Percentiles rank a stretch among this genome's conserved stretches.
Conservation (phyloP, 2,888 invertebrate species). For the Rotaria magnacalcarata region DNA sequence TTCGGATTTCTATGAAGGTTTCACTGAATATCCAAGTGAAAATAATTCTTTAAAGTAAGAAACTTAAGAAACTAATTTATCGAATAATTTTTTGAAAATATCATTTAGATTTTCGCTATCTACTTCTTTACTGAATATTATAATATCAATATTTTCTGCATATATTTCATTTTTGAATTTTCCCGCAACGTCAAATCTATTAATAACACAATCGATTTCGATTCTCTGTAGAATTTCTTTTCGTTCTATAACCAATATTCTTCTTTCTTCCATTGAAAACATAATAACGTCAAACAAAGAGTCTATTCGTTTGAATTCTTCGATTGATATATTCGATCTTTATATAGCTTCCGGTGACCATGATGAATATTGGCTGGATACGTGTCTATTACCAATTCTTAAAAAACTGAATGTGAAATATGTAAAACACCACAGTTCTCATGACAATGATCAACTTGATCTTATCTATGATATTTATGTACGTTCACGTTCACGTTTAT, state of each 20-base stretch:
- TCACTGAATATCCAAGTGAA: not conserved
- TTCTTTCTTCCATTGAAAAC: not conserved
- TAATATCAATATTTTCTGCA: not conserved
- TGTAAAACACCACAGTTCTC: not conserved
- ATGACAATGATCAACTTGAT: not conserved
- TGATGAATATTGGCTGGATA: not conserved
- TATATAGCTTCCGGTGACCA: not conserved
- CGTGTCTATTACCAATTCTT: not conserved
- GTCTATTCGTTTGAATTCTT: no score
- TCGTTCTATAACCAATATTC: not conserved
- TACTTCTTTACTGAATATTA: not conserved
- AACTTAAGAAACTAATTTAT: not conserved
- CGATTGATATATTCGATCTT: not conserved
- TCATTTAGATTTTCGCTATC: not conserved
- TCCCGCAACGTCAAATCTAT: not conserved
- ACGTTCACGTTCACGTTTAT: not conserved
- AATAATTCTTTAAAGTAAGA: not conserved
- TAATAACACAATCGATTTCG: not conserved
- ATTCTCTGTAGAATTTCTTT: not conserved
- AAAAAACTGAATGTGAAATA: not conserved
- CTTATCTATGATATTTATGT: not conserved
- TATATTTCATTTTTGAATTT: not conserved
- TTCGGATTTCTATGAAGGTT: not conserved
- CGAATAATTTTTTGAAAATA: not conserved
- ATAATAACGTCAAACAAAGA: not conserved